These are phyloP conservation scores for Rhingia rostrata DNA, from an alignment of 2,888 invertebrate genomes.

Conservation along the genomic window DNA sequence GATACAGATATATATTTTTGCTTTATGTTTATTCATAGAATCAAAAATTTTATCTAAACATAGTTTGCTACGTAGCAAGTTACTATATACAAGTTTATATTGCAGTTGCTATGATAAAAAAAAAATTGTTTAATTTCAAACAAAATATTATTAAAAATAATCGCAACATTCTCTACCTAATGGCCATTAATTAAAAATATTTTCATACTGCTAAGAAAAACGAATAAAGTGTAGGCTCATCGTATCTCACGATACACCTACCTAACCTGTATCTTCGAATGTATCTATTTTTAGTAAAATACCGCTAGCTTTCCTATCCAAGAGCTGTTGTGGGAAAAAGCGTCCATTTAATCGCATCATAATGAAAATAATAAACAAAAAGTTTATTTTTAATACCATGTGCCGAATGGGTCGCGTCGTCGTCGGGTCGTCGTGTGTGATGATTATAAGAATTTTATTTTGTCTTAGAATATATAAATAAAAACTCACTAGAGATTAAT, in stretches of 20 bases:
- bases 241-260: slow-evolving; percentile 36
- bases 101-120: slow-evolving; percentile 13
- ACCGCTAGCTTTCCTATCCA: slow-evolving; percentile 7
- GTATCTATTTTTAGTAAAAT: slow-evolving; percentile 35
- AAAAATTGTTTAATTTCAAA: slow-evolving; percentile 11
- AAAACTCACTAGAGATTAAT: slow-evolving; percentile 7
- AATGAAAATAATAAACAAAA: slow-evolving; percentile 56
- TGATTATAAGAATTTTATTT: slow-evolving; percentile 15
- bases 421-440: slow-evolving; percentile 6
- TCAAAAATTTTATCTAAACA: too few species aligned
- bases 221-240: slow-evolving; percentile 40
- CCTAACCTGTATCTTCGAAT: slow-evolving; percentile 32
- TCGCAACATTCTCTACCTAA: neutral
- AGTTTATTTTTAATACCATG: slow-evolving; percentile 41
- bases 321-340: slow-evolving; percentile 15
- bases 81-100: too few species aligned
- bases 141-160: slow-evolving; percentile 5
- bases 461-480: slow-evolving; percentile 30
- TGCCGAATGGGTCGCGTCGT: slow-evolving; percentile 33
- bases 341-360: slow-evolving; percentile 28
- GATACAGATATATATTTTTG: too few species aligned
- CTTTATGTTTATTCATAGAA: too few species aligned
- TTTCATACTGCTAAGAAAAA: slow-evolving; percentile 1
- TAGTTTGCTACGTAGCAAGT: too few species aligned
- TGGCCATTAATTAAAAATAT: slow-evolving; percentile 25